Conservation (phyloP, 1,140 invertebrate species). For the Zaprionus ornatus region DNA sequence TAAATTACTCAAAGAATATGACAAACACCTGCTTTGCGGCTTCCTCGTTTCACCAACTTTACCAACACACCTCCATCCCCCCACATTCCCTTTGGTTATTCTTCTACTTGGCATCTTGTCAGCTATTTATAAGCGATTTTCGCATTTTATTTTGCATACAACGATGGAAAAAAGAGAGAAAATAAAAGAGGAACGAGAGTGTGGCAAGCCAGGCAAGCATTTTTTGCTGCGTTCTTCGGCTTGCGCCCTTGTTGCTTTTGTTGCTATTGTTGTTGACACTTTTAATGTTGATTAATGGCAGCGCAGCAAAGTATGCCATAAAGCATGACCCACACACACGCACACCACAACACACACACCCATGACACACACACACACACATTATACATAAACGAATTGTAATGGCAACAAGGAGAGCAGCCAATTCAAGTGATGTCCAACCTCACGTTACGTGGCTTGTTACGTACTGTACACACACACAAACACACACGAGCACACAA, state of each 20-base stretch:
- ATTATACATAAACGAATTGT: constrained; percentile 65
- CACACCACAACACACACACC: not conserved
- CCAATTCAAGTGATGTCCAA: constrained; percentile 24
- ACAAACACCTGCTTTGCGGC: constrained; percentile 63
- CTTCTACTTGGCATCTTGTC: constrained; percentile 14
- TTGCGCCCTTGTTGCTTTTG: constrained; percentile 12
- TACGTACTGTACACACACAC: not conserved
- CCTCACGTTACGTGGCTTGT: not conserved
- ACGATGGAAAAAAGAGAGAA: not conserved
- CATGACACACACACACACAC: not conserved
- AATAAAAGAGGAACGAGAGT: not conserved
- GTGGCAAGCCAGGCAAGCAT: not conserved
- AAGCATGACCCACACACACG: constrained; percentile 61
- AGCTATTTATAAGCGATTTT: constrained; percentile 68
- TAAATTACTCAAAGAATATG: constrained; percentile 64
- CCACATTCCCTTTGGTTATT: too few relatives aligned
- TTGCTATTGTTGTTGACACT: constrained; percentile 59
- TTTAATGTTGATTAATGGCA: constrained; percentile 75
- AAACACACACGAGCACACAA: not conserved
- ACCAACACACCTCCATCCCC: constrained; percentile 16
- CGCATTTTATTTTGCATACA: constrained; percentile 63
- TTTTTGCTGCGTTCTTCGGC: constrained; percentile 5
- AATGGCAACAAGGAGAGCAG: constrained; percentile 34
- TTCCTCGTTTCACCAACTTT: constrained; percentile 25
- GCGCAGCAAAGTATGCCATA: constrained; percentile 54